Evolutionary conservation across 1,140 invertebrate genomes (phyloP), one percentile per base, ranked within the genome.

Genomic region (Anadara kagoshimensis): DNA sequence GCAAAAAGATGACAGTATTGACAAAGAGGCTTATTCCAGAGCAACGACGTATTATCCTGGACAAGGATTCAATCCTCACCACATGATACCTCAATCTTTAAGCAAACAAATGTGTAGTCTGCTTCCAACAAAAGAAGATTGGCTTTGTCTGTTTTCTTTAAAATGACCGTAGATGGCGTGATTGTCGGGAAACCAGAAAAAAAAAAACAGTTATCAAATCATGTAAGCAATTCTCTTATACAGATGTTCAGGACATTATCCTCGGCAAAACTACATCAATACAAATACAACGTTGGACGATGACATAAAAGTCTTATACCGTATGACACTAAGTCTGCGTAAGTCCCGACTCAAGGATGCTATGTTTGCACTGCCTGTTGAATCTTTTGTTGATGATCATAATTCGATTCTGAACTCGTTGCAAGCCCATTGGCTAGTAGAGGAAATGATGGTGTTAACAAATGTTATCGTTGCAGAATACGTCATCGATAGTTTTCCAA

Each of bases 41-140:
- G 76, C 72, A 11, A 83, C 72, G 20, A 80, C 84, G 1, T 85
- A 80, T 47, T 87, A 88, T 67, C 75, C 83, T 36, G 69, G 69
- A 22, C 12, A 72, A 20, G 69, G 73, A n/a, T 36, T 18, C 22
- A 64, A 82, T 10, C 61, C 67, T 1, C 86, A 83, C 54, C 80
- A 85, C 61, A 90, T 90, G 87, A 59, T 90, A 16, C 89, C 89
- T 14, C 73, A 79, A 58, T 74, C 85, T 36, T 72, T 90, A 1
- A 88, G 83, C 62, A 74, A 75, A 36, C 79, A 88, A 63, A 68
- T 87, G 16, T 90, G 87, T 66, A 89, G 87, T 44, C 74, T 90
- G 29, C 51, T 86, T n/a, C 82, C 83, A 26, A 70, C 26, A 69
- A 83, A 44, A 82, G 86, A 36, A 75, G 85, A 64, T 79, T 76